phyloP scores from a whole-genome alignment of 2,113 vertebrate species.

The Leucopsar rothschildi region DNA sequence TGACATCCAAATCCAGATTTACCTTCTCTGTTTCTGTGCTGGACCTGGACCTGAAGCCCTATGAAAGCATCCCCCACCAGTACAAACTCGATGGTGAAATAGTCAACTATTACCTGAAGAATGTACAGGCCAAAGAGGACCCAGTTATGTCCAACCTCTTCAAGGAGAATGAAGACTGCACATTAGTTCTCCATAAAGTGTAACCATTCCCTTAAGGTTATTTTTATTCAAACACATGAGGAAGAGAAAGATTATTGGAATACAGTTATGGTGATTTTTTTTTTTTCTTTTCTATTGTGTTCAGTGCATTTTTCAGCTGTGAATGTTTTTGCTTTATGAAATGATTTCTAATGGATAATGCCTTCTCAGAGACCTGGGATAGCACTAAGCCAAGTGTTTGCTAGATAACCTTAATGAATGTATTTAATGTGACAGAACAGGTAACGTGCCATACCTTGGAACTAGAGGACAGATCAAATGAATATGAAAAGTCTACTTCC shows the following conservation, averaged over 20 bases:
- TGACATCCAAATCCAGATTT: constrained; percentile 79
- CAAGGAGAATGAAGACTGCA: constrained; percentile 88
- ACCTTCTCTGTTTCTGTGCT: constrained; percentile 88
- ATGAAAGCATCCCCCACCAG: constrained; percentile 90
- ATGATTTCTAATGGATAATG: constrained; percentile 35
- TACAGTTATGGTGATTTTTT: constrained; percentile 37
- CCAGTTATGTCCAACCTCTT: constrained; percentile 68
- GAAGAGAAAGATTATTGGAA: constrained; percentile 55
- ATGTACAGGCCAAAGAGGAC: constrained; percentile 74
- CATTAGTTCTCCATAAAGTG: constrained; percentile 88
- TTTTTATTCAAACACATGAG: constrained; percentile 31
- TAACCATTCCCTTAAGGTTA: constrained; percentile 62
- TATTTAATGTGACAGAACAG: constrained; percentile 45
- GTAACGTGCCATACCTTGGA: constrained; percentile 9
- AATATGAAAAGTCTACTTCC: neutral
- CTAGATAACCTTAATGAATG: constrained; percentile 54
- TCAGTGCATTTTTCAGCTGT: constrained; percentile 67
- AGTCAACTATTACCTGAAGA: constrained; percentile 87
- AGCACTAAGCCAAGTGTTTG: constrained; percentile 8
- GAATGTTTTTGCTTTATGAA: constrained; percentile 68
- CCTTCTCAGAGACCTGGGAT: constrained; percentile 46
- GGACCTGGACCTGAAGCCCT: constrained; percentile 94
- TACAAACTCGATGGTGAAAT: constrained; percentile 90
- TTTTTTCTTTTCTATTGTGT: constrained; percentile 27
- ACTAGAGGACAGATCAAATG: neutral